Base-by-base conservation (phyloP, 2,797 vertebrate species). In the Mycteria americana region DNA sequence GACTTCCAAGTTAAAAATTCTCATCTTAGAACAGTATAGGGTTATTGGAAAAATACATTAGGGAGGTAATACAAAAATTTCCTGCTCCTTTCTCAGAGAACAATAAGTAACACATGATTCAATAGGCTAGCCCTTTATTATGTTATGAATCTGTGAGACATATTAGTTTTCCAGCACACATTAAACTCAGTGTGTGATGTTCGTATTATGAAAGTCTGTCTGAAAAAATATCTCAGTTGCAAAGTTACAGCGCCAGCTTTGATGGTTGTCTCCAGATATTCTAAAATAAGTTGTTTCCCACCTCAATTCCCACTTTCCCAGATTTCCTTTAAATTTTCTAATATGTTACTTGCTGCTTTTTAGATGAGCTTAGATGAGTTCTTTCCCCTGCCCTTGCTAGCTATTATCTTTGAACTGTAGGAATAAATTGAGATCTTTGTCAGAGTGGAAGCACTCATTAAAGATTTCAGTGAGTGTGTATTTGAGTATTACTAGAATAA, bases 81-180 rank as follows among this genome's bases (percentile, higher is more conserved):
- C 39, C 64, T n/a, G 30, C 41, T 79, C 18, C 14, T 74, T 85
- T 90, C 39, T 77, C 68, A 25, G 51, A 65, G 64, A 91, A 53
- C 39, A 94, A 88, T 83, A 96, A 93, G 87, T 93, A 94, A 92
- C 86, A 68, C 35, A 60, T 51, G 73, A 96, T 91, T 83, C 75
- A 96, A 37, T 73, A 96, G 81, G 16, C 22, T 64, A 62, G 18
- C 4, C 18, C 17, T 77, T 92, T 96, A 91, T 94, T 83, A 50
- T 74, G 39, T 94, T 92, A 91, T 46, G 60, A 68, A 64, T 79
- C 72, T 68, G 28, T 56, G 63, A 85, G 63, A 85, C 37, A 75
- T 89, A 92, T 62, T 91, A 89, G 69, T 85, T 96, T 94, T 95
- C 79, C 48, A 72, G 25, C 41, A 80, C 53, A 77, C 45, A 62